Base-by-base conservation (phyloP, 2,888 invertebrate species). In the Drosophila ezoana region DNA sequence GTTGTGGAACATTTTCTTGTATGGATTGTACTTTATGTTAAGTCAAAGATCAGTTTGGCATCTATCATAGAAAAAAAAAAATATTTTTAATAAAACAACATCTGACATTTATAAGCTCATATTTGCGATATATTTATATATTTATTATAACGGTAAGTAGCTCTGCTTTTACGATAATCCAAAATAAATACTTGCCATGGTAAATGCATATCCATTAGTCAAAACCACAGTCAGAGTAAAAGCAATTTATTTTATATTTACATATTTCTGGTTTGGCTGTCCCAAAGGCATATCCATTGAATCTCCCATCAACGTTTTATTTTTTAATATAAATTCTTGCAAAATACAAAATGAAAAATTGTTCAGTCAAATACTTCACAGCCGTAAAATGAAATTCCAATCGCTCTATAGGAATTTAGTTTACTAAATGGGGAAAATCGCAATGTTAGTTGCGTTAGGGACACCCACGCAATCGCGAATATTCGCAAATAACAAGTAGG, bases 1-100 rank as follows among this genome's bases (percentile, higher is more conserved):
- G 13, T 32, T 37, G 33, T 61, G 81, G 64, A 65, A 65, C 73
- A 79, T 73, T 48, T 35, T 68, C 48, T 64, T 56, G 11, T 14
- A 41, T 48, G 28, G 52, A 59, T 76, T 72, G 58, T 68, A 72
- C 64, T 67, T 58, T n/a, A 6, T 23, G 9, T 61, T 32, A 57
- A 63, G 52, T 57, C 41, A 13, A 14, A 32, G 14, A 28, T 47
- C 35, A 32, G 43, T 16, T 49, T 28, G 5, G 14, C 18, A 35
- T 41, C 14, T 51, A 18, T 8, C 10, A 43, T 16, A n/a, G 18
- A 40, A 1, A 9, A 16, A 11, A 14, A 3, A 9, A 40, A 16
- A 35, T 48, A 28, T n/a, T n/a, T n/a, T n/a, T n/a, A n/a, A n/a
- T n/a, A n/a, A n/a, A n/a, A n/a, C n/a, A n/a, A n/a, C n/a, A n/a